Evolutionary conservation across 2,797 vertebrate genomes (phyloP).

Genomic region (Adelosebastes latens): DNA sequence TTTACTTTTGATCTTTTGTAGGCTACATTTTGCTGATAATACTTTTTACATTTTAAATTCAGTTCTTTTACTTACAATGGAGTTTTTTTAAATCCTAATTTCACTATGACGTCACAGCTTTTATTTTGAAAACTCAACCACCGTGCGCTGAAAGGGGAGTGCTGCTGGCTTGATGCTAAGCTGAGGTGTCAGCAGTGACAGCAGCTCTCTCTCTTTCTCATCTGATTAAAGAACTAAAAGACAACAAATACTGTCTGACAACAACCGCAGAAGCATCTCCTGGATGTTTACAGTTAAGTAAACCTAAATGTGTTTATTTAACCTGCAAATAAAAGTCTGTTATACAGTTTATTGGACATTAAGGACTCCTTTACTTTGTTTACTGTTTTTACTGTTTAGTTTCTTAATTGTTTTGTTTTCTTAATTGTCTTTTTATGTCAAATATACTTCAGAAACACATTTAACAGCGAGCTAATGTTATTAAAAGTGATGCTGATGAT

Average conservation of each 20-base stretch:
- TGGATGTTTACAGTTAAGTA: background rate
- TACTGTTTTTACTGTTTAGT: background rate
- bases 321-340: too few relatives aligned
- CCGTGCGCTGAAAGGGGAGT: background rate
- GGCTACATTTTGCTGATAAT: background rate
- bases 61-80: background rate
- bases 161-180: background rate
- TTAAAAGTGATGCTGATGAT: background rate
- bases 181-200: background rate
- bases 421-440: background rate
- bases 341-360: background rate
- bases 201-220: rapidly evolving
- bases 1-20: background rate
- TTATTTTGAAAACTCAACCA: conserved; percentile 31
- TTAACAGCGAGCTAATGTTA: background rate
- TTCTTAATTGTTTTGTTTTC: background rate
- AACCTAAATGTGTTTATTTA: background rate
- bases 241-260: rapidly evolving
- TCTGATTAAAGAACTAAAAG: rapidly evolving
- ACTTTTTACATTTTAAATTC: background rate
- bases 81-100: background rate
- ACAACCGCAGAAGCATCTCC: rapidly evolving
- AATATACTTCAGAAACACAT: background rate
- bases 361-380: background rate
- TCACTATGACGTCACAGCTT: background rate